Percentiles rank a stretch among this genome's conserved stretches.
phyloP scores from a whole-genome alignment of 2,797 vertebrate species.

The Acanthis flammea region DNA sequence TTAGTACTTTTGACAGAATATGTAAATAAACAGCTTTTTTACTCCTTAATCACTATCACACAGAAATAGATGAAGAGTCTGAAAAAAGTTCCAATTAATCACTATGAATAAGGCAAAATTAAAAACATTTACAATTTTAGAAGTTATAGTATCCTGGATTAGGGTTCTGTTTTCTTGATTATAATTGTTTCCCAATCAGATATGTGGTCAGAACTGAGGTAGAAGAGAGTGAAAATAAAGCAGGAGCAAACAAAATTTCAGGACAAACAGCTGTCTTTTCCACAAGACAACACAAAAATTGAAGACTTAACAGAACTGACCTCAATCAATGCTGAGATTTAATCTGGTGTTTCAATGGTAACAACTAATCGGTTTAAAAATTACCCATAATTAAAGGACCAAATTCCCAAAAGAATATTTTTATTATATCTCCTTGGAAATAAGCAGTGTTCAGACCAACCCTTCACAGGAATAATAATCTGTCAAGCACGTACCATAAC shows the following conservation, averaged over 20 bases:
- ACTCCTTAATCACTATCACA: neutral
- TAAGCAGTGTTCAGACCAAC: conserved; percentile 1
- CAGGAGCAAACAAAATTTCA: neutral
- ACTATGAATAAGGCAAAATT: neutral
- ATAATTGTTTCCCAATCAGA: neutral
- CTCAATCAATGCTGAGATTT: conserved; percentile 27
- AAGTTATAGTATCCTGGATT: neutral
- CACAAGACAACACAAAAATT: neutral
- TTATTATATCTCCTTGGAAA: conserved; percentile 20
- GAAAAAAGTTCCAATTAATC: neutral
- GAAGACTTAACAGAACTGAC: neutral
- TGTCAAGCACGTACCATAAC: neutral
- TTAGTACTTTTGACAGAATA: neutral
- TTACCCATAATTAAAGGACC: conserved; percentile 47
- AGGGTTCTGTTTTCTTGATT: neutral
- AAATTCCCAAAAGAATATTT: conserved; percentile 16
- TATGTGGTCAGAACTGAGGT: neutral
- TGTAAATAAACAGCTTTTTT: neutral
- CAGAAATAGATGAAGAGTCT: neutral
- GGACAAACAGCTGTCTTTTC: neutral
- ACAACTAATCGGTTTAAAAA: conserved; percentile 52
- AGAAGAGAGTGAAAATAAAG: neutral
- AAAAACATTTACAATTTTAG: neutral
- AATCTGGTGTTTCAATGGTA: conserved; percentile 3
- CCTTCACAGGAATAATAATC: conserved; percentile 22